Evolutionary conservation across 2,113 vertebrate species (phyloP).

Genomic region (Mus pahari): DNA sequence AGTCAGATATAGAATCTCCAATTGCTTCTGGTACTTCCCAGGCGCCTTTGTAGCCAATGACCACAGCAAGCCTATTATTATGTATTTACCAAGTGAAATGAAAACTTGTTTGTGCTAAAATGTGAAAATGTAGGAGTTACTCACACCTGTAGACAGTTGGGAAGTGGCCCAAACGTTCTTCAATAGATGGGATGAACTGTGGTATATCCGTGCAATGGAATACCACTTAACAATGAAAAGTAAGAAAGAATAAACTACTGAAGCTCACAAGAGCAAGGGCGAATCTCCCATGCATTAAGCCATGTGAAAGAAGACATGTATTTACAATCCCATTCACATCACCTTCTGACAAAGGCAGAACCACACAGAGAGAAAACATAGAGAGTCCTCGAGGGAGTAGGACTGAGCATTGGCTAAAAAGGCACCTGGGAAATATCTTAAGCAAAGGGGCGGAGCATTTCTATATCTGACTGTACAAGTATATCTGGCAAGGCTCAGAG

Average conservation of each 20-base stretch:
- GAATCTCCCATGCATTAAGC: background rate
- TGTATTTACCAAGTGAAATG: background rate
- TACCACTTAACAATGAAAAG: background rate
- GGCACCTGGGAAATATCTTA: background rate
- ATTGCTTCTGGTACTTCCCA: background rate
- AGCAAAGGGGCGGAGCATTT: background rate
- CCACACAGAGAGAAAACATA: background rate
- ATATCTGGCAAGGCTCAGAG: background rate
- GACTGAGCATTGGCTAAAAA: background rate
- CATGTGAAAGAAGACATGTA: background rate
- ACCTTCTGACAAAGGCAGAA: background rate
- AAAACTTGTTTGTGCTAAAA: background rate
- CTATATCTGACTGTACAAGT: accelerated
- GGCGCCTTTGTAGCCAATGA: background rate
- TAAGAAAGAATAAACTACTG: background rate
- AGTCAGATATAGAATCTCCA: background rate
- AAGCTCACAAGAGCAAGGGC: background rate
- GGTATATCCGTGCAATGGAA: background rate
- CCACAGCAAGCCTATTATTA: too few relatives aligned
- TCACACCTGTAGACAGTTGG: background rate
- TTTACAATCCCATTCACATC: background rate
- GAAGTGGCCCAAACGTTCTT: background rate
- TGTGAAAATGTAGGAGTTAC: background rate
- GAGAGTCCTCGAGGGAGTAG: background rate
- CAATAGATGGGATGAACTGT: background rate